Percentiles rank a stretch among this genome's conserved stretches.
These are phyloP conservation scores for Melanotaenia trifasciata DNA, from an alignment of 2,797 vertebrate genomes.

Conservation along the genomic window DNA sequence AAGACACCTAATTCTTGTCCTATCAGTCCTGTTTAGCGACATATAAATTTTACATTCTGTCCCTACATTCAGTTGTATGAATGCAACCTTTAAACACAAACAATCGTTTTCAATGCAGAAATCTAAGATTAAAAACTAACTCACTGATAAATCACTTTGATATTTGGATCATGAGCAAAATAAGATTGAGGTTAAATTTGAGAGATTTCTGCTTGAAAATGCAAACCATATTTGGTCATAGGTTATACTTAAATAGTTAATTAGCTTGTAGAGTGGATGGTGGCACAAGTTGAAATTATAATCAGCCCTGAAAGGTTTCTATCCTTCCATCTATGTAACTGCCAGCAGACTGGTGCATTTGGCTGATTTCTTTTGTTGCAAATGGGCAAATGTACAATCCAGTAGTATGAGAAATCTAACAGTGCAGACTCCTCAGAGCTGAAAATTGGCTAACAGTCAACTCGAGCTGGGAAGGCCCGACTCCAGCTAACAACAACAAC, in stretches of 20 bases:
- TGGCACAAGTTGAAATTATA: neutral
- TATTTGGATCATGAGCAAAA: neutral
- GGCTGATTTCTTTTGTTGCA: too few species aligned
- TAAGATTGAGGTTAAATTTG: neutral
- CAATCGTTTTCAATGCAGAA: neutral
- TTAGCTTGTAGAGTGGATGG: neutral
- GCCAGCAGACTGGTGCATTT: too few species aligned
- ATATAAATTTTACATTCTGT: neutral
- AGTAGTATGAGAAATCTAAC: too few species aligned
- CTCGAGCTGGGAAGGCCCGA: too few species aligned
- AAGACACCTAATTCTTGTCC: constrained; percentile 23
- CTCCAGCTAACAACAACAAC: too few species aligned
- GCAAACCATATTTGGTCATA: neutral
- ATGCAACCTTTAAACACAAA: neutral
- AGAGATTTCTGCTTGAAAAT: neutral
- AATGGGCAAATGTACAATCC: too few species aligned
- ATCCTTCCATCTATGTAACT: too few species aligned
- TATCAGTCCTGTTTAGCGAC: constrained; percentile 12
- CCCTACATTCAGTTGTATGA: neutral
- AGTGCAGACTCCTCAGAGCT: too few species aligned
- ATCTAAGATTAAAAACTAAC: neutral
- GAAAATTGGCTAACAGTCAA: too few species aligned
- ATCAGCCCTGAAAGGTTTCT: neutral
- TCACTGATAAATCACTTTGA: neutral
- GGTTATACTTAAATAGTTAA: neutral